Conservation (phyloP, 2,113 vertebrate species). For the Spermophilus dauricus region DNA sequence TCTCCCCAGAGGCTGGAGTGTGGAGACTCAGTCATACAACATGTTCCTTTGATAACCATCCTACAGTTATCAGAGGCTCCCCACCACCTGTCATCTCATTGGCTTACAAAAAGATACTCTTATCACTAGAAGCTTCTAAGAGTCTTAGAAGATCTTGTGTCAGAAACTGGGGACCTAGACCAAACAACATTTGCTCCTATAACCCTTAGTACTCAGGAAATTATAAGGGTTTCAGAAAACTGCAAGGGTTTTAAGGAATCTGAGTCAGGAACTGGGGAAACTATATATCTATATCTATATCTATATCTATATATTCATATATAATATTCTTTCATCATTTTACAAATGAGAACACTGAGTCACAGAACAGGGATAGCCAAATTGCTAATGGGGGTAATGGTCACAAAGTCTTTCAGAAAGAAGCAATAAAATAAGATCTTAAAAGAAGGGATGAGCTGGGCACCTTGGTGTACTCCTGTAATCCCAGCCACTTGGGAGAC, state of each 20-base stretch:
- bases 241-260: background rate
- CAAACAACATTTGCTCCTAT: background rate
- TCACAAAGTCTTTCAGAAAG: background rate
- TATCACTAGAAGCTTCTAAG: background rate
- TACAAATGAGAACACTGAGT: background rate
- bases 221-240: background rate
- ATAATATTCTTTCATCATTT: background rate
- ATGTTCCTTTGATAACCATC: background rate
- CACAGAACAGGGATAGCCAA: background rate
- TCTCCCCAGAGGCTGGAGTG: background rate
- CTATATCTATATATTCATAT: background rate
- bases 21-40: fast-evolving
- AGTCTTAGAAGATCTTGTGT: background rate
- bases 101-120: background rate
- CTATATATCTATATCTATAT: background rate
- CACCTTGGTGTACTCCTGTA: no score
- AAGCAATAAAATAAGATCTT: background rate
- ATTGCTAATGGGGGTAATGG: background rate
- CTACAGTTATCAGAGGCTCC: background rate
- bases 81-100: background rate
- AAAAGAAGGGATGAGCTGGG: background rate
- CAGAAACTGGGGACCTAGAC: background rate
- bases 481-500: no score
- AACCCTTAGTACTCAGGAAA: background rate
- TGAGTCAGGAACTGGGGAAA: background rate